A percentile compares a stretch with the other conserved stretches of the same genome.
Conservation (phyloP, 2,113 vertebrate species). For the Monopterus albus region DNA sequence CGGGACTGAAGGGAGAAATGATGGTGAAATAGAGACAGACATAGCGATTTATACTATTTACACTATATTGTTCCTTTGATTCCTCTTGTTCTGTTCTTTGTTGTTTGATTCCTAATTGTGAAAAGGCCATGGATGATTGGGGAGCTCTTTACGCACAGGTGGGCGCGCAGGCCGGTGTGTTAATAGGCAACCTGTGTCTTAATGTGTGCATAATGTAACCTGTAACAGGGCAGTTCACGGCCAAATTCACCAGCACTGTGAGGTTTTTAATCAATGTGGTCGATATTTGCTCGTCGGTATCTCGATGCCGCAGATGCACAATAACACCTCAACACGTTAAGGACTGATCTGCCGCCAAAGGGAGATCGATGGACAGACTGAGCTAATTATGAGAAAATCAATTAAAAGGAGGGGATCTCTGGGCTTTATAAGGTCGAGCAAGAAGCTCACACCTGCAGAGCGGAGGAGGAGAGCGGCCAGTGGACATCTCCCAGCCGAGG, state of each 20-base stretch:
- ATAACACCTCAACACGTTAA: conserved; percentile 62
- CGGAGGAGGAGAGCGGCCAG: conserved; percentile 50
- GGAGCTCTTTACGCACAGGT: conserved; percentile 40
- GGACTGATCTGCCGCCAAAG: conserved; percentile 73
- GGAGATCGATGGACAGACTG: conserved; percentile 86
- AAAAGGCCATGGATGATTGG: conserved; percentile 21
- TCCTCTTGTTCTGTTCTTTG: conserved; percentile 51
- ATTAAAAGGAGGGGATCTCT: conserved; percentile 84
- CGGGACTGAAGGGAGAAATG: not conserved
- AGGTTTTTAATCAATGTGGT: conserved; percentile 76
- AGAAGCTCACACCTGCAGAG: conserved; percentile 44
- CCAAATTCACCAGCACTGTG: conserved; percentile 37
- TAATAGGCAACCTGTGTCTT: conserved; percentile 39
- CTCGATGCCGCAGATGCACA: conserved; percentile 74
- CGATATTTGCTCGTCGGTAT: conserved; percentile 73
- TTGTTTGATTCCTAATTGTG: conserved; percentile 34
- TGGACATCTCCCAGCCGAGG: conserved; percentile 23
- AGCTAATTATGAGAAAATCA: conserved; percentile 89
- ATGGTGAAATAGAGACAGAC: not conserved
- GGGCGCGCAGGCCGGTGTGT: conserved; percentile 15
- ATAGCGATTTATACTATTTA: not conserved
- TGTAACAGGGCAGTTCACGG: conserved; percentile 33
- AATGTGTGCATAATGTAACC: conserved; percentile 43
- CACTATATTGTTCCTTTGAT: not conserved
- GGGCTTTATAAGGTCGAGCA: conserved; percentile 75